phyloP scores from a whole-genome alignment of 2,113 vertebrate species.

The Hystrix brachyura region DNA sequence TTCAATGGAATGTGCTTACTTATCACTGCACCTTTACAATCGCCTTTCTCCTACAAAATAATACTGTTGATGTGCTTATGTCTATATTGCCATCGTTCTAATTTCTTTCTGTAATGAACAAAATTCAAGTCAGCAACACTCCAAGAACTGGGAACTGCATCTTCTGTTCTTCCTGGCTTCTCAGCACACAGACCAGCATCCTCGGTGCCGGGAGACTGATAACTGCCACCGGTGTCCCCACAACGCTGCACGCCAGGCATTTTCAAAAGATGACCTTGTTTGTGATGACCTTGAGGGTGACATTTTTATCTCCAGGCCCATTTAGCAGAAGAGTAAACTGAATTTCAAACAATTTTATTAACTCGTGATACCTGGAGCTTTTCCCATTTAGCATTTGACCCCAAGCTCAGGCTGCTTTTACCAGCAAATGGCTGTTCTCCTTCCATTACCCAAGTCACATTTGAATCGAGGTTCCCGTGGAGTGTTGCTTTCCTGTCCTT shows the following conservation, averaged over 20 bases:
- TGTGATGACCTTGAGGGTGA: neutral
- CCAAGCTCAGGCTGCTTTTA: neutral
- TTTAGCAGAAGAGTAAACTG: neutral
- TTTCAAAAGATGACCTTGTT: neutral
- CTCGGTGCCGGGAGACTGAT: rapidly evolving
- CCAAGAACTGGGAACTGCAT: neutral
- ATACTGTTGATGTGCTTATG: too few species aligned
- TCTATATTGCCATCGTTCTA: neutral
- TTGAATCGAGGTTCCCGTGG: neutral
- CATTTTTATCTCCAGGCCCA: neutral
- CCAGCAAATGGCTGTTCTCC: too few species aligned
- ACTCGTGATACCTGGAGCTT: neutral
- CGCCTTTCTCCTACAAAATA: neutral
- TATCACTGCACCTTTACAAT: neutral
- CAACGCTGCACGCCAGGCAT: neutral
- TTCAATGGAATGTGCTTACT: neutral
- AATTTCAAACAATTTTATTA: neutral
- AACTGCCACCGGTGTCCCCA: rapidly evolving
- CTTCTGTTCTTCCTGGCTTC: rapidly evolving
- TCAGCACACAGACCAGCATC: rapidly evolving
- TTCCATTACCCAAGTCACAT: rapidly evolving
- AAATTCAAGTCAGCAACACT: neutral
- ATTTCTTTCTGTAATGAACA: neutral
- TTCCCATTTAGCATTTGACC: neutral
- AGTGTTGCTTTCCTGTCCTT: neutral